Conservation (phyloP, 1,140 invertebrate genomes). For the Drosophila virilis region DNA sequence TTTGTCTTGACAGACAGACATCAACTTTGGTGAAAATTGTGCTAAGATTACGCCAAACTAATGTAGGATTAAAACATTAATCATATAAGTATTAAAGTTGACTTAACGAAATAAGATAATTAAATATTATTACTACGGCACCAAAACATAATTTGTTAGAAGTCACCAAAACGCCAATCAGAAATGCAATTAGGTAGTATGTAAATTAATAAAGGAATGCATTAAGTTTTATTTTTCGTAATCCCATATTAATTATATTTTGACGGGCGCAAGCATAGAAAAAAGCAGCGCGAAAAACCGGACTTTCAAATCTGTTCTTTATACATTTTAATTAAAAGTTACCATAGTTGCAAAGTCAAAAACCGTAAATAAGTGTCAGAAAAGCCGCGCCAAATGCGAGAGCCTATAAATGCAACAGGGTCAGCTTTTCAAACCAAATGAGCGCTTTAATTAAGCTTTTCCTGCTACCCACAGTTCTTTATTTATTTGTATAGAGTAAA, state of each 20-base stretch:
- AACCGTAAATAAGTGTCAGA: constrained; percentile 26
- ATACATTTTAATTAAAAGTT: constrained; percentile 72
- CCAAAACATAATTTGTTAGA: no score
- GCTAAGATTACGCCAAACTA: no score
- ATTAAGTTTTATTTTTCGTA: constrained; percentile 2
- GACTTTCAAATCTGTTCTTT: constrained; percentile 18
- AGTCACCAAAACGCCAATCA: background rate
- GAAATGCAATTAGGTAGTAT: background rate
- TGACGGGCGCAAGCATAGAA: background rate
- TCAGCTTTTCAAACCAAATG: constrained; percentile 26
- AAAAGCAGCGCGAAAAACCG: constrained; percentile 1
- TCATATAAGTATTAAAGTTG: no score
- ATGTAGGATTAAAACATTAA: no score
- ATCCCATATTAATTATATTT: constrained; percentile 2
- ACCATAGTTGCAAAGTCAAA: constrained; percentile 65
- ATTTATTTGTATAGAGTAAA: background rate
- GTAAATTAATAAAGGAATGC: background rate
- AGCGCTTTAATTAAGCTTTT: constrained; percentile 70
- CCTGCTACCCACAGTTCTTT: constrained; percentile 21
- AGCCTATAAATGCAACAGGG: constrained; percentile 45
- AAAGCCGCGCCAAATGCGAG: constrained; percentile 59
- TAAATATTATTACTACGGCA: no score
- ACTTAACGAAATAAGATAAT: no score
- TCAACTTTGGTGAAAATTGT: no score
- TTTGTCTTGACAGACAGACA: background rate